A percentile compares a stretch with the other conserved stretches of the same genome.
Evolutionary conservation across 1,140 invertebrate genomes (phyloP).

Genomic region (Ectropis grisescens): DNA sequence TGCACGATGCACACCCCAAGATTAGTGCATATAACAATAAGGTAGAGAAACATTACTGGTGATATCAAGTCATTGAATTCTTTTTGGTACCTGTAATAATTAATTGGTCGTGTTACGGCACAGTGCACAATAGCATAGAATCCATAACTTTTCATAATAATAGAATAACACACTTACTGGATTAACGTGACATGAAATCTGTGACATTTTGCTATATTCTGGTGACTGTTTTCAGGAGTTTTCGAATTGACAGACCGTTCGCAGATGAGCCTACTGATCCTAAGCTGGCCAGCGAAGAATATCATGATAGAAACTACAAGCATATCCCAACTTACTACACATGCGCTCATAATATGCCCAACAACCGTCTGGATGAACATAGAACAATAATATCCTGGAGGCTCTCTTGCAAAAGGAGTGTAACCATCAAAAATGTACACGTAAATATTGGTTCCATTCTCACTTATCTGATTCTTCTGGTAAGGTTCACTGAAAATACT

Average conservation of each 20-base stretch:
- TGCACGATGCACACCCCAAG: conserved; percentile 34
- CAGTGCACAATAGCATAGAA: no score
- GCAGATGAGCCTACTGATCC: conserved; percentile 20
- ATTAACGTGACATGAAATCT: conserved; percentile 20
- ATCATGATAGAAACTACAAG: conserved; percentile 30
- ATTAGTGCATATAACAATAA: conserved; percentile 29
- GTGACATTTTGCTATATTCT: conserved; percentile 27
- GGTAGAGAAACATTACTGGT: conserved; percentile 32
- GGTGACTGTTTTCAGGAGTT: conserved; percentile 8
- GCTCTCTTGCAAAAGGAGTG: conserved; percentile 23
- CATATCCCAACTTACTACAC: conserved; percentile 34
- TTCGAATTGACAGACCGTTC: conserved; percentile 9
- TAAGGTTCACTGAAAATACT: conserved; percentile 31
- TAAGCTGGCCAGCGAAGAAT: conserved; percentile 35
- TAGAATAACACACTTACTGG: conserved; percentile 18
- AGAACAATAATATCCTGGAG: conserved; percentile 33
- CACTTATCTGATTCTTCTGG: conserved; percentile 20
- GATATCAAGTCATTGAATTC: conserved; percentile 33
- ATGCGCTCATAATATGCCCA: conserved; percentile 27
- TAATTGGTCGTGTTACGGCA: no score
- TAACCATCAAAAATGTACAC: conserved; percentile 31
- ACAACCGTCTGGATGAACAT: conserved; percentile 27
- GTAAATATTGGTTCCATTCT: conserved; percentile 24
- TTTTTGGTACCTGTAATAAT: conserved; percentile 28
- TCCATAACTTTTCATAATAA: no score